phyloP scores from a whole-genome alignment of 2,797 vertebrate species.

The Pachyuromys duprasi region DNA sequence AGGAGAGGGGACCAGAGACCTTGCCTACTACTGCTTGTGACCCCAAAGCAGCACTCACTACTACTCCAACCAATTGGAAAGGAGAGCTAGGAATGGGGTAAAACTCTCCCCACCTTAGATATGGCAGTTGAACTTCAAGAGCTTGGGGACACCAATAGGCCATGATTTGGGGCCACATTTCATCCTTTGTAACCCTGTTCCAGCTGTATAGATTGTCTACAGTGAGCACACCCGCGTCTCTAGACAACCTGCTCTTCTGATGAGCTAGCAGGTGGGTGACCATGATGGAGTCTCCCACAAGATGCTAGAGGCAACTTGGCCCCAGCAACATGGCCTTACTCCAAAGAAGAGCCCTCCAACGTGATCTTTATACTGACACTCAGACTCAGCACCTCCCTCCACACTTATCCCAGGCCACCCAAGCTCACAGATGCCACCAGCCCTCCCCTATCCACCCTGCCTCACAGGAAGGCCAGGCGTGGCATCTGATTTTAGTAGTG shows the following conservation, averaged over 20 bases:
- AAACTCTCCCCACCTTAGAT: neutral
- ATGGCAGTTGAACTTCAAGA: no score
- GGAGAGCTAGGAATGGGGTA: no score
- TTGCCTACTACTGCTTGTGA: no score
- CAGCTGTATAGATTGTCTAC: rapidly evolving
- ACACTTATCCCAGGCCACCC: neutral
- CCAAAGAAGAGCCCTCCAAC: neutral
- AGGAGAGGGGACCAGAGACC: neutral
- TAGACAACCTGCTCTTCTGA: no score
- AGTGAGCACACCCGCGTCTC: rapidly evolving
- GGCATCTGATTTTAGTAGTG: neutral
- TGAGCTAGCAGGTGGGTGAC: neutral
- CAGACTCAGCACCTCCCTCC: neutral
- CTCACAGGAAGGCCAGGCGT: neutral
- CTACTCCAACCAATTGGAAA: neutral
- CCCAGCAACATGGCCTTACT: neutral
- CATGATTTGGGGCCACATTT: neutral
- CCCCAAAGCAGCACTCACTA: no score
- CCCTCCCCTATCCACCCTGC: rapidly evolving
- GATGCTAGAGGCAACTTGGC: neutral
- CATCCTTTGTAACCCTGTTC: rapidly evolving
- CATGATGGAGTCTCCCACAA: neutral
- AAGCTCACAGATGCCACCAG: rapidly evolving
- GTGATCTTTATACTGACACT: neutral
- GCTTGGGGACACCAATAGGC: neutral